Percentiles rank a stretch among this genome's conserved stretches.
phyloP scores from a whole-genome alignment of 2,797 vertebrate genomes.

The Thalassophryne amazonica region DNA sequence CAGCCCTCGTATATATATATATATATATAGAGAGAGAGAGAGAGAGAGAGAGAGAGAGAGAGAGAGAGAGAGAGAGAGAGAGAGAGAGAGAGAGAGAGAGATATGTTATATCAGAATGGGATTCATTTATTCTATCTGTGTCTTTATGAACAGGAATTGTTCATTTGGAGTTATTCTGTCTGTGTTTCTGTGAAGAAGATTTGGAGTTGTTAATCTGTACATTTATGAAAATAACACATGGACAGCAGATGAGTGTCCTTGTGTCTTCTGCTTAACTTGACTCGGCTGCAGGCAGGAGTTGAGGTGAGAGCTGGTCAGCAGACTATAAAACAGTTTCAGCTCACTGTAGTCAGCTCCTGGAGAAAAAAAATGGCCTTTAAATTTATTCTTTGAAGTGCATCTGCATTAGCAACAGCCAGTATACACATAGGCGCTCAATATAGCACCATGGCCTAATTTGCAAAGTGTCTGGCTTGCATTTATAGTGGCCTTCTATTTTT shows the following conservation, averaged over 20 bases:
- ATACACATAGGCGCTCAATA: conserved; percentile 4
- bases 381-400: conserved; percentile 15
- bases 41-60: no score
- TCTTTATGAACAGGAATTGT: no score
- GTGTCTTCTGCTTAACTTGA: conserved; percentile 30
- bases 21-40: no score
- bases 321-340: conserved; percentile 49
- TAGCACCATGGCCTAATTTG: neutral
- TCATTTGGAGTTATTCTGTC: neutral
- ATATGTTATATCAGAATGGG: no score
- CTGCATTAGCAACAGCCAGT: conserved; percentile 10
- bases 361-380: conserved; percentile 16
- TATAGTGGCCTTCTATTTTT: neutral
- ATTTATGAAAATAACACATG: no score
- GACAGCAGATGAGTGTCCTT: conserved; percentile 28
- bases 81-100: no score
- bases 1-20: no score
- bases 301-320: conserved; percentile 34
- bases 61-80: no score
- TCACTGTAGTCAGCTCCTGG: conserved; percentile 25
- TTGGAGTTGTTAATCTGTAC: no score
- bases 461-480: neutral
- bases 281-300: conserved; percentile 26
- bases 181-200: neutral
- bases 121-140: no score